Evolutionary conservation across 2,113 vertebrate species (phyloP).

Genomic region (Rhinichthys klamathensis): DNA sequence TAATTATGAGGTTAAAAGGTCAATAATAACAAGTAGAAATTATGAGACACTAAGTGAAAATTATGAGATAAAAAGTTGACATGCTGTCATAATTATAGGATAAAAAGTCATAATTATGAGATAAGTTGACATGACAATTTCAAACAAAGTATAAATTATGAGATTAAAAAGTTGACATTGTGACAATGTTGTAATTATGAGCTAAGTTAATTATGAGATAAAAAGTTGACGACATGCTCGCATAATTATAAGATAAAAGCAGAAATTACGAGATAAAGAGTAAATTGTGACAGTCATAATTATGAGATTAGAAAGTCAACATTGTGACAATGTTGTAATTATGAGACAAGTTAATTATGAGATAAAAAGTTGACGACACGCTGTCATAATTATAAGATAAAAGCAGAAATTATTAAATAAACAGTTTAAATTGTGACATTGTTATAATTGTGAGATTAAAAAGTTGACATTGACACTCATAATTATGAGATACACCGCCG

Average conservation of each 20-base stretch:
- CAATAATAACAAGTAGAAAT: neutral
- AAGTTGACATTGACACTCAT: too few relatives aligned
- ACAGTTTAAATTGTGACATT: too few relatives aligned
- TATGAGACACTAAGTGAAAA: neutral
- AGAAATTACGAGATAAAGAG: neutral
- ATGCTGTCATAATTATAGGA: neutral
- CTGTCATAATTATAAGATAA: too few relatives aligned
- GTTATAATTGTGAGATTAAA: too few relatives aligned
- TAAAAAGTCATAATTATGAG: neutral
- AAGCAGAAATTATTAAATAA: too few relatives aligned
- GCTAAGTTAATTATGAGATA: neutral
- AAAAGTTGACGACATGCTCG: too few relatives aligned
- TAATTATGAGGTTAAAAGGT: neutral
- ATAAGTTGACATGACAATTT: neutral
- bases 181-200: too few relatives aligned
- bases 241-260: neutral
- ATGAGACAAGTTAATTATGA: neutral
- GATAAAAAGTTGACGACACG: neutral
- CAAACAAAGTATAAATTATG: neutral
- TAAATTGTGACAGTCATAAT: neutral
- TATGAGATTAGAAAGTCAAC: neutral
- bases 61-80: neutral
- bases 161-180: neutral
- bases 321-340: neutral
- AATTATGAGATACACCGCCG: too few relatives aligned